Base-by-base conservation (phyloP, 35 echinoderm and acorn worm genomes). In the Ophiothrix spiculata region DNA sequence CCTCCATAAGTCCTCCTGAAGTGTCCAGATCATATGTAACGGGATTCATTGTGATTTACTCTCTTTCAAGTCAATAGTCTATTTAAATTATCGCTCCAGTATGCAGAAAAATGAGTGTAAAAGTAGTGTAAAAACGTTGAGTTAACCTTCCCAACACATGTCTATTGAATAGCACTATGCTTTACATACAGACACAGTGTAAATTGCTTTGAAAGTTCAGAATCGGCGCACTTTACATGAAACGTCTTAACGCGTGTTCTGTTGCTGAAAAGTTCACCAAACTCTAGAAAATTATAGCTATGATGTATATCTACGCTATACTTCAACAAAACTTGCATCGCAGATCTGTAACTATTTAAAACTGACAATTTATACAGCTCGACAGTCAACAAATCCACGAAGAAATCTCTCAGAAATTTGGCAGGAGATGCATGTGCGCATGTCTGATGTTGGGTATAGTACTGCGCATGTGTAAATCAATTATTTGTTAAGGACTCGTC, bases 11-110 rank as follows among this genome's bases (percentile, higher is more conserved):
- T 33, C 96, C 96, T 39, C 96, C 96, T 75, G 96, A 99, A 32
- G 96, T 99, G 39, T 99, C 96, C 89, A 94, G 82, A 40, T 99
- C 96, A 85, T 99, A 94, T 54, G 91, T 87, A 37, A 99, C 89
- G 25, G 96, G 91, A 63, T 92, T 99, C 81, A 89, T 95, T 64
- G 32, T 86, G 32, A 34, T 33, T 56, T 4, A 69, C 23, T 12
- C 29, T 6, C 29, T 25, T 28, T 69, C 2, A 1, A 2, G 60
- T 69, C 3, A 15, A 15, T 69, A 25, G 2, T 1, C 60, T 25
- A 69, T 15, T 25, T 28, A 28, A 25, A 28, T 15, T 69, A 69
- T 69, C 17, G 3, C 10, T 69, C 60, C 29, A 69, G 29, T 25
- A 25, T 69, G 25, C 29, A 15, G 42, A 4, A 69, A 15, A 25